phyloP scores from a whole-genome alignment of 2,888 invertebrate species.

The Torymus auratus region DNA sequence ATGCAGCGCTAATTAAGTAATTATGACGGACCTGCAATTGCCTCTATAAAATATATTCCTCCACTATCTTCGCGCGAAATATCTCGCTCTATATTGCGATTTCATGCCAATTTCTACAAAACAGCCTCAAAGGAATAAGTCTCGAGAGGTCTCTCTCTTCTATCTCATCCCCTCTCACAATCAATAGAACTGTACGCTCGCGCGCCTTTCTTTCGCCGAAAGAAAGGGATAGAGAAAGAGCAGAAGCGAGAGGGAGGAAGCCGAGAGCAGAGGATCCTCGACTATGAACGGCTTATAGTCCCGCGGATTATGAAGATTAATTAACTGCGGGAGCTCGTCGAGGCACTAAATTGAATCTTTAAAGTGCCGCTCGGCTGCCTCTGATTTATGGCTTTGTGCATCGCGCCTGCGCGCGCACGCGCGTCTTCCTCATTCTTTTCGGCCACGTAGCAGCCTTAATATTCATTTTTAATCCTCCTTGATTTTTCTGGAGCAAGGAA shows the following conservation, averaged over 20 bases:
- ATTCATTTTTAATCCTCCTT: conserved; percentile 39
- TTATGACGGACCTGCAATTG: too few species aligned
- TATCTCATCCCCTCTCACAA: neutral
- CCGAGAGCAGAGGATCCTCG: conserved; percentile 20
- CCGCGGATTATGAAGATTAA: conserved; percentile 72
- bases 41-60: too few species aligned
- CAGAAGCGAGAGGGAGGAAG: neutral
- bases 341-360: conserved; percentile 71
- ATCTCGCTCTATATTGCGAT: neutral
- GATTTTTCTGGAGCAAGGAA: conserved; percentile 9
- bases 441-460: conserved; percentile 10
- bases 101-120: conserved; percentile 25
- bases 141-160: conserved; percentile 5
- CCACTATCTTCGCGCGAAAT: too few species aligned
- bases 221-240: too few species aligned
- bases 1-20: too few species aligned
- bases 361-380: conserved; percentile 61
- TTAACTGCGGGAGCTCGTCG: conserved; percentile 69
- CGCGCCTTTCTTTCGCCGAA: neutral
- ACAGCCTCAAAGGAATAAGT: neutral
- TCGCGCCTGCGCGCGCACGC: conserved; percentile 54
- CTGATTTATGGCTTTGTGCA: conserved; percentile 68
- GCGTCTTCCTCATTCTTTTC: conserved; percentile 26
- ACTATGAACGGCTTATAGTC: conserved; percentile 51
- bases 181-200: conserved; percentile 8